Percentiles rank a stretch among this genome's conserved stretches.
Evolutionary conservation across 2,113 vertebrate species (phyloP).

Genomic region (Otolemur garnettii): DNA sequence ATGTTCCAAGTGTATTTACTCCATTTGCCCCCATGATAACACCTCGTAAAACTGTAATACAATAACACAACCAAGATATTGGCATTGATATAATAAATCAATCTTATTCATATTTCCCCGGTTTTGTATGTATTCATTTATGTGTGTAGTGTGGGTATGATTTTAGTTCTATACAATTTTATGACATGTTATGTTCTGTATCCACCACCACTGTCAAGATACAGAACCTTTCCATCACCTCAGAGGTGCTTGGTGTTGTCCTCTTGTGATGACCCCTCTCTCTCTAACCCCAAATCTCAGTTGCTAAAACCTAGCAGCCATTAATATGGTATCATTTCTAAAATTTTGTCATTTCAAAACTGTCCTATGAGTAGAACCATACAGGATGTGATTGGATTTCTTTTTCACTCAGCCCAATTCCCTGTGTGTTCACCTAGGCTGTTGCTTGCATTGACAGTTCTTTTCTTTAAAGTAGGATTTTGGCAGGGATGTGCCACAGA

Average conservation of each 20-base stretch:
- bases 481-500: not conserved
- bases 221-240: not conserved
- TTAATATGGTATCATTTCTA: not conserved
- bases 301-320: not conserved
- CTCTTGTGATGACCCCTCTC: not conserved
- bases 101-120: not conserved
- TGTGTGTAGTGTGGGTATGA: not conserved
- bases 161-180: conserved; percentile 34
- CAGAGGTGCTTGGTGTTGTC: not conserved
- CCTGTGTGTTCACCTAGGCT: not conserved
- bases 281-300: not conserved
- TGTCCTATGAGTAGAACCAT: not conserved
- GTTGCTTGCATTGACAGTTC: not conserved
- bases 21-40: not conserved
- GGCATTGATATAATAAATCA: not conserved
- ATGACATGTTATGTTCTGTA: not conserved
- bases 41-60: not conserved
- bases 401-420: not conserved
- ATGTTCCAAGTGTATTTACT: not conserved
- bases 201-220: not conserved
- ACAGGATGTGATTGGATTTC: not conserved
- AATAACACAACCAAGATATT: not conserved
- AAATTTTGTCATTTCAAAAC: conserved; percentile 25
- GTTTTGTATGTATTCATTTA: not conserved
- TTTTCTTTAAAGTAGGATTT: not conserved